Evolutionary conservation across 2,888 invertebrate genomes (phyloP), one percentile per base, ranked within the genome.

Genomic region (Diadegma fenestrale): DNA sequence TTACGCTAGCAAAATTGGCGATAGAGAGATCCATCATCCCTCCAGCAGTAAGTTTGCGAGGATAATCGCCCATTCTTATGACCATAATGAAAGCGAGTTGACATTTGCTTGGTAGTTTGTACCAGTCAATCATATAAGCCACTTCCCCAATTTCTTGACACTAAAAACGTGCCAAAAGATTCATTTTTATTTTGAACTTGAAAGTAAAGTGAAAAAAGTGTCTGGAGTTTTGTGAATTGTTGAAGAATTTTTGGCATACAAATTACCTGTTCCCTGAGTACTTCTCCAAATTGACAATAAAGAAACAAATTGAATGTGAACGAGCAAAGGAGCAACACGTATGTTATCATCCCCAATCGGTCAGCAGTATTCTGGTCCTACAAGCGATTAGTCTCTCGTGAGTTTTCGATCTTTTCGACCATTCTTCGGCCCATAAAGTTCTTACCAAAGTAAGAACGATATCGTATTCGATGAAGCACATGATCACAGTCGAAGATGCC

Each of bases 391-490:
- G n/a, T 64, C 43, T 37, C 2, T n/a, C 26, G 51, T 43, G 41
- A 79, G 17, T 33, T 77, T 51, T 19, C 5, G 0, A 12, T 22
- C 22, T 41, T 26, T 68, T 51, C 30, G n/a, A 68, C 1, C 2
- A 1, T 51, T 51, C 26, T 45, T 43, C 68, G 19, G 48, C 8
- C 10, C 10, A 26, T 8, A 8, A 64, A 10, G 64, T 48, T 33
- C 54, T 37, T 90, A 92, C 92, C 90, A n/a, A 92, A 88, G 26
- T 90, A 87, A 80, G 90, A 90, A 82, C 90, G 10, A 69, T 30
- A 17, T 48, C 30, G 30, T 69, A 92, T 80, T 90, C 92, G 5
- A 92, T 76, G 22, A 92, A 90, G 43, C 93, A 93, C 73, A 93
- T 92, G 22, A 92, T 90, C 64, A 92, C 30, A 1, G 91, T 92